Evolutionary conservation across 2,113 vertebrate species (phyloP).

Genomic region (Abramis brama): DNA sequence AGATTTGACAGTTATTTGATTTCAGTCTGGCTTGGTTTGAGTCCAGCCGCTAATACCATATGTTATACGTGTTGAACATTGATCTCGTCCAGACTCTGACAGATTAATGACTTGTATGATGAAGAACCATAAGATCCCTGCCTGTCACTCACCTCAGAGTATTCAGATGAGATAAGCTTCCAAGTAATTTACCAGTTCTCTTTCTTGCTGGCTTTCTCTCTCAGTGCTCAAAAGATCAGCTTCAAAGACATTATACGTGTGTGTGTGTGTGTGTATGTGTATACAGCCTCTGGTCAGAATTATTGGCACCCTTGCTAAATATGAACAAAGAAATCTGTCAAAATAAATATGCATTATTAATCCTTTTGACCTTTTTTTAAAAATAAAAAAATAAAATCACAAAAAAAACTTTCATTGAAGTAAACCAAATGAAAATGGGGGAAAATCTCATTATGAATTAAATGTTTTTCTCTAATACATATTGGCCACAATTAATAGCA

Average conservation of each 20-base stretch:
- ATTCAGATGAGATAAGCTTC: slow-evolving; percentile 5
- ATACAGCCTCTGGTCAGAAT: background rate
- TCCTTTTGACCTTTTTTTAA: no score
- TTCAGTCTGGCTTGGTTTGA: background rate
- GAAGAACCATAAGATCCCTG: no score
- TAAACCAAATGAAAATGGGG: no score
- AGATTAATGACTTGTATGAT: no score
- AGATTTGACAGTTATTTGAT: slow-evolving; percentile 17
- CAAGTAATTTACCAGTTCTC: background rate
- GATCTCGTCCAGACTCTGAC: background rate
- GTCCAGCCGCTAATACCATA: background rate
- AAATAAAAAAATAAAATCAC: no score
- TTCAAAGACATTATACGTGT: background rate
- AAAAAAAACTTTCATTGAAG: no score
- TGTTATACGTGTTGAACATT: background rate
- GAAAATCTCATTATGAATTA: no score
- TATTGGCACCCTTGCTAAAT: no score
- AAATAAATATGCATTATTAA: no score
- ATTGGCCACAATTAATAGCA: no score
- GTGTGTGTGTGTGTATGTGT: background rate
- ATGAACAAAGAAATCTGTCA: no score
- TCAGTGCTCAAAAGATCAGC: background rate
- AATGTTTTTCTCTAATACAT: no score
- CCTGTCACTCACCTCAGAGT: background rate
- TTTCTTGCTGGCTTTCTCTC: slow-evolving; percentile 1